A percentile compares a stretch with the other conserved stretches of the same genome.
Conservation (phyloP, 2,113 vertebrate species). For the Charadrius vociferus region DNA sequence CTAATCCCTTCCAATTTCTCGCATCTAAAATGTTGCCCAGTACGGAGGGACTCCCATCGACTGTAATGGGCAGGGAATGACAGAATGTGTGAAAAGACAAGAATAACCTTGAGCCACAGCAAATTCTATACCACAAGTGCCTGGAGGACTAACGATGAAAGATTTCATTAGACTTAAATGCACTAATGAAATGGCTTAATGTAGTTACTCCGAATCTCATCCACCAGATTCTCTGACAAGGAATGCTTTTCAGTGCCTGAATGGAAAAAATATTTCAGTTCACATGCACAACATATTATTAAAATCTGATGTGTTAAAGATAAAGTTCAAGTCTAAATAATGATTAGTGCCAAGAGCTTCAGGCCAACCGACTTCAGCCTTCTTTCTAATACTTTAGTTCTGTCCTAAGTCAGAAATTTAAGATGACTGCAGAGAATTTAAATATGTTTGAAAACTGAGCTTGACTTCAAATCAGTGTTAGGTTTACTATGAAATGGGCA, state of each 20-base stretch:
- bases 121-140: constrained; percentile 31
- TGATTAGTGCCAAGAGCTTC: constrained; percentile 17
- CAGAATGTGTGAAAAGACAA: constrained; percentile 51
- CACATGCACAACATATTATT: neutral
- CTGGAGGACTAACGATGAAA: constrained; percentile 25
- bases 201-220: constrained; percentile 18
- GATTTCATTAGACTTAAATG: constrained; percentile 61
- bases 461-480: neutral
- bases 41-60: neutral
- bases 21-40: neutral
- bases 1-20: neutral
- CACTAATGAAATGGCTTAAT: constrained; percentile 57
- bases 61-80: constrained; percentile 16
- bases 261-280: constrained; percentile 9
- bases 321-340: constrained; percentile 50
- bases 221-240: constrained; percentile 38
- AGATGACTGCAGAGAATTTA: constrained; percentile 48
- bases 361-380: neutral
- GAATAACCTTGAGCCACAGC: constrained; percentile 22
- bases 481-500: neutral
- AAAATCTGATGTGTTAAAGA: constrained; percentile 28
- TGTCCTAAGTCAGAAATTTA: constrained; percentile 37
- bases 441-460: constrained; percentile 1
- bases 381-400: neutral
- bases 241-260: neutral